Evolutionary conservation across 2,113 vertebrate genomes (phyloP).

Genomic region (Uria aalge): DNA sequence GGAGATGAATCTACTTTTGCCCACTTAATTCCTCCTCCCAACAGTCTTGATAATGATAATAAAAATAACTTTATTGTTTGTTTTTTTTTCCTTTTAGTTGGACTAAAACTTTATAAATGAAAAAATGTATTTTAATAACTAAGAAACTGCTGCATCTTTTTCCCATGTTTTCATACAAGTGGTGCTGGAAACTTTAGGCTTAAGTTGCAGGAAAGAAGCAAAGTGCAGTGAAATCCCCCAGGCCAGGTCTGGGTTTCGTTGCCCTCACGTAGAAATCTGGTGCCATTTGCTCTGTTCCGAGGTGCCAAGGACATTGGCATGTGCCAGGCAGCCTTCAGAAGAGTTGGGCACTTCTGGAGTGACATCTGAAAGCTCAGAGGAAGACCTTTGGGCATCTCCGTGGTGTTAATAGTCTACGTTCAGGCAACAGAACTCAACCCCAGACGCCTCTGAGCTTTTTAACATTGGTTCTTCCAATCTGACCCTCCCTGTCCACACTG

Average conservation of each 20-base stretch:
- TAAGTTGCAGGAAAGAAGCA: not conserved
- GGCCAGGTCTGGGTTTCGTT: not conserved
- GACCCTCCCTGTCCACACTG: not conserved
- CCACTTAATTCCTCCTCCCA: not conserved
- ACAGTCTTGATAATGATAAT: not conserved
- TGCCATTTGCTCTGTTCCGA: not conserved
- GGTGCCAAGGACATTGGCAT: not conserved
- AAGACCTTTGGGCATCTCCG: not conserved
- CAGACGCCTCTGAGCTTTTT: not conserved
- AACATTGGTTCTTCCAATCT: not conserved
- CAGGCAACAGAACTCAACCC: not conserved
- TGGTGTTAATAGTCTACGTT: not conserved
- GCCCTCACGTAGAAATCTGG: not conserved
- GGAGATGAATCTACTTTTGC: not conserved
- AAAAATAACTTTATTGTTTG: not conserved
- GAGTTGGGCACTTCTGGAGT: not conserved
- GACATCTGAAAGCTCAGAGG: not conserved
- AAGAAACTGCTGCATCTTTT: not conserved
- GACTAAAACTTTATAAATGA: not conserved
- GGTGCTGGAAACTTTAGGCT: not conserved
- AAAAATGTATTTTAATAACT: not conserved
- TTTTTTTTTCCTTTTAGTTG: not conserved
- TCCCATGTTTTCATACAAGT: not conserved
- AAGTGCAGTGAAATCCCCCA: not conserved
- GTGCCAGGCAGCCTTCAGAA: not conserved